Conservation (phyloP, 2,888 invertebrate genomes). For the Sinohyriopsis cumingii region DNA sequence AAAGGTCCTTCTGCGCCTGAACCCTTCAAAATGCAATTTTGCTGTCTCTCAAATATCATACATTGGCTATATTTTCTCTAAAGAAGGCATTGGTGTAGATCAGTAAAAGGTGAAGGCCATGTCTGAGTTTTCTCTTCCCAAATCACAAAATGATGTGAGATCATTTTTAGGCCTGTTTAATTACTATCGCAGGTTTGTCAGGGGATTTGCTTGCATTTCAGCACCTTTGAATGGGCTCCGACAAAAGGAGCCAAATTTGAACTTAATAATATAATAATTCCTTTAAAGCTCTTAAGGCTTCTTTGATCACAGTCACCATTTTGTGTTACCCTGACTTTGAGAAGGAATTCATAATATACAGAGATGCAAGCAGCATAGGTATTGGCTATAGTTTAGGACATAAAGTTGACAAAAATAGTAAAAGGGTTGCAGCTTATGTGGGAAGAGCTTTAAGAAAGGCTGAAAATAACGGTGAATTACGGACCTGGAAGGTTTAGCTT, state of each 20-base stretch:
- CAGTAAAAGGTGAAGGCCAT: constrained; percentile 20
- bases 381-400: constrained; percentile 33
- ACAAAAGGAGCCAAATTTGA: constrained; percentile 28
- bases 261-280: constrained; percentile 17
- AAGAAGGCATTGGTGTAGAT: constrained; percentile 29
- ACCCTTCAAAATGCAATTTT: constrained; percentile 29
- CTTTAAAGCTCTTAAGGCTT: constrained; percentile 18
- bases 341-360: constrained; percentile 22
- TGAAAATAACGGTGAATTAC: constrained; percentile 32
- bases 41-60: constrained; percentile 26
- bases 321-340: constrained; percentile 28
- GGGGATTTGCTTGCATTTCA: constrained; percentile 26
- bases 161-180: constrained; percentile 25
- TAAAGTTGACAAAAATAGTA: constrained; percentile 16
- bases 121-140: constrained; percentile 14
- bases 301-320: constrained; percentile 19
- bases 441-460: constrained; percentile 23
- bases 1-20: constrained; percentile 4
- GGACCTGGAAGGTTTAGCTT: constrained; percentile 39
- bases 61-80: constrained; percentile 32
- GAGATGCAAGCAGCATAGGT: constrained; percentile 22
- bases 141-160: too few species aligned
- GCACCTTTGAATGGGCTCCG: constrained; percentile 26
- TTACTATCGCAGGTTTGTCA: constrained; percentile 27
- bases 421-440: constrained; percentile 28